phyloP scores from a whole-genome alignment of 2,797 vertebrate genomes.

The Monodelphis domestica region DNA sequence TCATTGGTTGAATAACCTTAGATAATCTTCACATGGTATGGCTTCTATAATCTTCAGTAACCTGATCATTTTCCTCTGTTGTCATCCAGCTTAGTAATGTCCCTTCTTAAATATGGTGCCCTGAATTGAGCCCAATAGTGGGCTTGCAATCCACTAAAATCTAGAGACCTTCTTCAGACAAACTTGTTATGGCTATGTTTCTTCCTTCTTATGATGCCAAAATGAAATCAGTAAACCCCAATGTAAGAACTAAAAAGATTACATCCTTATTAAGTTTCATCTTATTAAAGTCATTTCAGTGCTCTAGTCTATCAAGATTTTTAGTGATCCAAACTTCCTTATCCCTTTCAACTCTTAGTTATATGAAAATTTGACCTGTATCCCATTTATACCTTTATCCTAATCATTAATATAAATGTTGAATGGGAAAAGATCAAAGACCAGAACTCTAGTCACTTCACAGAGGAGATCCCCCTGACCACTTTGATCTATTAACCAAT shows the following conservation, averaged over 20 bases:
- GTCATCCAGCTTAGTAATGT: background rate
- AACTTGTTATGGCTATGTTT: background rate
- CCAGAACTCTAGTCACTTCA: background rate
- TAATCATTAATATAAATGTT: background rate
- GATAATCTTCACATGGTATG: background rate
- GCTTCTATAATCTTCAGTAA: background rate
- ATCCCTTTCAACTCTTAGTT: background rate
- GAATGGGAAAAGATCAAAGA: background rate
- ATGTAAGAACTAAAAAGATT: background rate
- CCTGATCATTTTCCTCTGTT: background rate
- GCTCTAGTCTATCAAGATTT: background rate
- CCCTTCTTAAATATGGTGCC: background rate
- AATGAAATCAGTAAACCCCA: background rate
- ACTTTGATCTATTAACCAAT: background rate
- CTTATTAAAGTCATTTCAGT: background rate
- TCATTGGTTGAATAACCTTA: no score
- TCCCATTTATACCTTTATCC: background rate
- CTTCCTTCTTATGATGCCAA: background rate
- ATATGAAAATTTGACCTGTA: background rate
- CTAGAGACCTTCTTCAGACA: background rate
- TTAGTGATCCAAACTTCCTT: background rate
- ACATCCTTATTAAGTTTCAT: background rate
- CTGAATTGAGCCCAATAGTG: background rate
- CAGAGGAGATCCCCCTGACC: background rate
- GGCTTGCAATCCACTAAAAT: background rate